These are phyloP conservation scores for Bergia sp. DNA, from an alignment of 92 coral and sea anemone species.

Conservation along the genomic window DNA sequence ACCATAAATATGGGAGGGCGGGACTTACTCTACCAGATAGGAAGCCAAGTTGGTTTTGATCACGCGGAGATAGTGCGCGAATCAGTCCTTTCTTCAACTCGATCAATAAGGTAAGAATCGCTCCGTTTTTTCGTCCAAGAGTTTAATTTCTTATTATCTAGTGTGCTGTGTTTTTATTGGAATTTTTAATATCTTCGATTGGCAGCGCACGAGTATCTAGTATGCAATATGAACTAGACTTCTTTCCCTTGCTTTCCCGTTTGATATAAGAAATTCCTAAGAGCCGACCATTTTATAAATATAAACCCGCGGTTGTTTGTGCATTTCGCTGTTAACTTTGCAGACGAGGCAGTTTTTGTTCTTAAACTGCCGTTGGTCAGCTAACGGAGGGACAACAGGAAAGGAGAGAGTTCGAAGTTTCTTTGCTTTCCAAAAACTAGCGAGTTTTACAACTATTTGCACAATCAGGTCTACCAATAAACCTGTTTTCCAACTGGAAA, in stretches of 20 bases:
- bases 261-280: background rate
- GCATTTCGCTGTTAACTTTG: background rate
- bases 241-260: background rate
- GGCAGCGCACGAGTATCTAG: background rate
- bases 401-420: background rate
- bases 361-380: background rate
- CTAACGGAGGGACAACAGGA: background rate
- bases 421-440: background rate
- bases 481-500: background rate
- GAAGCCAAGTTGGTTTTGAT: constrained; percentile 18
- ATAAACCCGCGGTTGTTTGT: background rate
- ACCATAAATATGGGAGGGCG: constrained; percentile 35
- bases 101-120: constrained; percentile 1
- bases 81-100: background rate
- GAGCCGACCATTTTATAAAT: background rate
- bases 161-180: background rate
- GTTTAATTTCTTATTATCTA: background rate
- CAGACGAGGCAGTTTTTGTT: background rate
- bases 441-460: background rate
- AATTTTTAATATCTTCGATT: background rate
- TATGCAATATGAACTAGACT: background rate
- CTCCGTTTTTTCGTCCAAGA: background rate
- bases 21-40: constrained; percentile 6
- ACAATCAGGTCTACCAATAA: background rate
- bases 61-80: background rate